phyloP scores from a whole-genome alignment of 2,888 invertebrate species.

The Oasisia sp. region DNA sequence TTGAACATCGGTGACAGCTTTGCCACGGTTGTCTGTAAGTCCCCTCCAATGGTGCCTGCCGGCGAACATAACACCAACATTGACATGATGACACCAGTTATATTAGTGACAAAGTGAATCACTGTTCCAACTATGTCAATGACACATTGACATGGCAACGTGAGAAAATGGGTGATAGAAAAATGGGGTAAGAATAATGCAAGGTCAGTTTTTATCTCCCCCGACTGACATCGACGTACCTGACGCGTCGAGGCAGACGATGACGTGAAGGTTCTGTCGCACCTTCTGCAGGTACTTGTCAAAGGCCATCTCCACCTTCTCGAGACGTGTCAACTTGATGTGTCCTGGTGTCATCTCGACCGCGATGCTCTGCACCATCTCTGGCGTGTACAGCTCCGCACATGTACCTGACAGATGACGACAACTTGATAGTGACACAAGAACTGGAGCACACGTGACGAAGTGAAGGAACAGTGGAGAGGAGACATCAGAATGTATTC shows the following conservation, averaged over 20 bases:
- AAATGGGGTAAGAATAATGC: background rate
- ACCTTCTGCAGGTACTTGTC: conserved; percentile 56
- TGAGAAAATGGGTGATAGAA: background rate
- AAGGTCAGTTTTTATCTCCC: background rate
- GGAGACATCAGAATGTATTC: too few relatives aligned
- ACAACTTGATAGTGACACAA: background rate
- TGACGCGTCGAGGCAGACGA: conserved; percentile 46
- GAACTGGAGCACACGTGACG: too few relatives aligned
- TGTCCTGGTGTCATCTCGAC: conserved; percentile 58
- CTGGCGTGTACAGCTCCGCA: conserved; percentile 58
- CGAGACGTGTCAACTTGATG: conserved; percentile 58
- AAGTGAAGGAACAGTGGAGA: too few relatives aligned
- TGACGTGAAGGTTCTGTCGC: conserved; percentile 58
- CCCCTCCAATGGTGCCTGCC: background rate
- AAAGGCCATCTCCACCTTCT: conserved; percentile 61
- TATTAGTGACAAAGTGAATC: background rate
- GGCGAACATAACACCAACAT: background rate
- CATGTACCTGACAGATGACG: conserved; percentile 51
- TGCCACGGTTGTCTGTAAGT: background rate
- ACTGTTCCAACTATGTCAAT: background rate
- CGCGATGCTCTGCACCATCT: conserved; percentile 59
- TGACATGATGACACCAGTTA: background rate
- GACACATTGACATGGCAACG: background rate
- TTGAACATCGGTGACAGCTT: conserved; percentile 45
- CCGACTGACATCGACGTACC: background rate